Evolutionary conservation across 1,140 invertebrate genomes (phyloP), one percentile per base, ranked within the genome.

Genomic region (Heliconius nattereri): DNA sequence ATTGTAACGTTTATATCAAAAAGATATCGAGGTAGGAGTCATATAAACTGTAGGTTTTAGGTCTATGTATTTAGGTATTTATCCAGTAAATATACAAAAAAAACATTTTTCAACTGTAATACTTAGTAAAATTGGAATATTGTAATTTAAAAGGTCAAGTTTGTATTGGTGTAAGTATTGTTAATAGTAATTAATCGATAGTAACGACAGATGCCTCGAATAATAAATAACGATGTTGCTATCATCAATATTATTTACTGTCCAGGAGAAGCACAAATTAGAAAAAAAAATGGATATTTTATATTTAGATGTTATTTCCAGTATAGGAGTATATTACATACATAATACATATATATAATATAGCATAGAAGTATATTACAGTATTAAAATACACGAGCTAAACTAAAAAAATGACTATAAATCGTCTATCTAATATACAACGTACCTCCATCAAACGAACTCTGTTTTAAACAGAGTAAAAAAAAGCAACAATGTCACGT

Each of bases 221-320:
- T 78, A 37, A 78, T 54, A 60, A 77, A 57, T 52, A 60, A 60
- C 49, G 26, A 40, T 73, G 40, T 57, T 2, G 13, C 20, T 66
- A 26, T 75, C 73, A 79, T 79, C 78, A 79, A 79, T 75, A 75
- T 75, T 26, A 75, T 79, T 79, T 75, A 79, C 26, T 77, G 66
- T 19, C 75, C 45, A 13, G 29, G 23, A n/a, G 54, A 1, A 57
- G n/a, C 52, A n/a, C 8, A 57, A 57, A 57, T 57, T 57, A n/a
- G 20, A 57, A 57, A 57, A n/a, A 57, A n/a, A 57, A 57, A 2
- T n/a, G n/a, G 1, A 9, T n/a, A 23, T 57, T 23, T 32, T 2
- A 7, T 16, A 52, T 52, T 52, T 7, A 19, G 16, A 52, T 19
- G 6, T 52, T 19, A 52, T 52, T 19, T 52, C 5, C 6, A 52